phyloP scores from a whole-genome alignment of 2,113 vertebrate species.

The Acanthisitta chloris region DNA sequence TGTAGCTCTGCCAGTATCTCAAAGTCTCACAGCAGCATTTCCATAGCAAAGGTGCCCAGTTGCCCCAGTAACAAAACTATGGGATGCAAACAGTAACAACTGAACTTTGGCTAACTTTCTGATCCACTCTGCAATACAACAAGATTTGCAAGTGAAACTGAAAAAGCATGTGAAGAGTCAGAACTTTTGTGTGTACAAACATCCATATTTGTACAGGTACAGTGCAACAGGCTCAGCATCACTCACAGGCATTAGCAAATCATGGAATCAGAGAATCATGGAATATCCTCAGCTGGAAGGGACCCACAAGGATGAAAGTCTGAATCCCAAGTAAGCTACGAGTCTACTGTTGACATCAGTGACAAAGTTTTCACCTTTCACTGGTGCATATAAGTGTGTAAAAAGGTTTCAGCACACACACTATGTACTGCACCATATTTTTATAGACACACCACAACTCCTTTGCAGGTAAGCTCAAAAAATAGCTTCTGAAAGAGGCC shows the following conservation, averaged over 20 bases:
- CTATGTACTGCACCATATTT: background rate
- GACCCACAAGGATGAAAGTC: background rate
- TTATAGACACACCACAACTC: background rate
- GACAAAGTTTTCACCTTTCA: background rate
- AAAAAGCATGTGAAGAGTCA: background rate
- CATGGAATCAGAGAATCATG: background rate
- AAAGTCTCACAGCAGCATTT: background rate
- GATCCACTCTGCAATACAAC: background rate
- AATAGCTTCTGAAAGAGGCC: background rate
- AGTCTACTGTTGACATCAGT: background rate
- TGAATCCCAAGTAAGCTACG: background rate
- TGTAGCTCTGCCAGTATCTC: background rate
- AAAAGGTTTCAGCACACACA: background rate
- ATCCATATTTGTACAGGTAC: background rate
- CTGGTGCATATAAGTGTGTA: background rate
- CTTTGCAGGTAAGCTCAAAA: background rate
- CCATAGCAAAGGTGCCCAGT: background rate
- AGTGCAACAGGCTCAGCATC: background rate
- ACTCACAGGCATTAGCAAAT: background rate
- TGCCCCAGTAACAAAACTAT: conserved; percentile 18
- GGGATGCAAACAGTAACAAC: background rate
- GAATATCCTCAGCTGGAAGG: background rate
- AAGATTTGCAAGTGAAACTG: background rate
- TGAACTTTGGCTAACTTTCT: background rate
- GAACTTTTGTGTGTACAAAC: background rate